Percentiles rank a stretch among this genome's conserved stretches.
These are phyloP conservation scores for Orchestia grillus DNA, from an alignment of 1,140 invertebrate species.

Conservation along the genomic window DNA sequence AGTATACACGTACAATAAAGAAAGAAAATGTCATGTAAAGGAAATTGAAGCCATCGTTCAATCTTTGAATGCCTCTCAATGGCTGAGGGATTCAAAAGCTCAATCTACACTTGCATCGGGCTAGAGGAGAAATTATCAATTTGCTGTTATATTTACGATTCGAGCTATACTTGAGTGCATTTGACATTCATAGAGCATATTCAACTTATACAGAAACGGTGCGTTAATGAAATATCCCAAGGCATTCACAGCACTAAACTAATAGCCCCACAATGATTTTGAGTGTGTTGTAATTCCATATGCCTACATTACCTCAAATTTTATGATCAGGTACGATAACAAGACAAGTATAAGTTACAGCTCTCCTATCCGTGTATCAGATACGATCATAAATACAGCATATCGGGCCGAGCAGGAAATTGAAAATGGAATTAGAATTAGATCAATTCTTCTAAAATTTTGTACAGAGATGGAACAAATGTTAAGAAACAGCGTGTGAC, in stretches of 20 bases:
- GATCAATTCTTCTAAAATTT: too few relatives aligned
- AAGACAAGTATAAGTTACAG: not conserved
- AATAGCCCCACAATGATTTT: not conserved
- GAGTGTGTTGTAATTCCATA: not conserved
- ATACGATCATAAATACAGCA: not conserved
- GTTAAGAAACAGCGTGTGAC: too few relatives aligned
- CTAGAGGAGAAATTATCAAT: not conserved
- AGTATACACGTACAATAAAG: not conserved
- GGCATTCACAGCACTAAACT: not conserved
- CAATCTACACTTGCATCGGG: not conserved
- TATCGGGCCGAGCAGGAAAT: not conserved
- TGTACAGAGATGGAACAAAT: too few relatives aligned
- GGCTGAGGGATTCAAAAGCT: not conserved
- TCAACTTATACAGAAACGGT: not conserved
- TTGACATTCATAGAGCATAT: not conserved
- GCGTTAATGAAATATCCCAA: not conserved
- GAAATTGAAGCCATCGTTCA: not conserved
- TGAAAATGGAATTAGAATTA: not conserved
- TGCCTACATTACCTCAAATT: not conserved
- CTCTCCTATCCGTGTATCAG: not conserved
- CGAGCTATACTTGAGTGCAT: not conserved
- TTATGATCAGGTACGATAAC: not conserved
- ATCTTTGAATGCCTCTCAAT: not conserved
- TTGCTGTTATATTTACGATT: not conserved
- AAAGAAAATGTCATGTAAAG: not conserved